Evolutionary conservation across 2,888 invertebrate genomes (phyloP).

Genomic region (Laothoe populi): DNA sequence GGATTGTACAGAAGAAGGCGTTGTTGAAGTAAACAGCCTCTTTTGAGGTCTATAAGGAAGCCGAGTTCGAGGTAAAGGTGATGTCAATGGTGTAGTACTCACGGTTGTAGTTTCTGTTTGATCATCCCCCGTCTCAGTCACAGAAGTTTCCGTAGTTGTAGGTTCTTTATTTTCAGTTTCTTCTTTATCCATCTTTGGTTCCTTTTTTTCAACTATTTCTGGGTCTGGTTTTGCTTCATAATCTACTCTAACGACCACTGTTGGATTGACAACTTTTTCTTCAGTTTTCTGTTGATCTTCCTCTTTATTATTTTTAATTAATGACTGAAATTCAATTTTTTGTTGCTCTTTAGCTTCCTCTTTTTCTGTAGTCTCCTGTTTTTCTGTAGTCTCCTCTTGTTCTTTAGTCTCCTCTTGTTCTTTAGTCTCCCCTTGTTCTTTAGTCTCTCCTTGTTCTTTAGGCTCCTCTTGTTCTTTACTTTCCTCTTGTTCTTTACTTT

Average conservation of each 20-base stretch:
- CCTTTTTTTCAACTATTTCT: constrained; percentile 49
- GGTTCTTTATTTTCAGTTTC: constrained; percentile 53
- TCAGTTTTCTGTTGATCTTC: not conserved
- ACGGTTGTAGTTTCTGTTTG: constrained; percentile 60
- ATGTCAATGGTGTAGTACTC: constrained; percentile 54
- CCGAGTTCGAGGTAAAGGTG: constrained; percentile 60
- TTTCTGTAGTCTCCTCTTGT: constrained; percentile 36
- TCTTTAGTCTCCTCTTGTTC: constrained; percentile 25
- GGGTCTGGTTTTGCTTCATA: constrained; percentile 25
- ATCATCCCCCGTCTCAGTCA: constrained; percentile 42
- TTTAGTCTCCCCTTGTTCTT: not conserved
- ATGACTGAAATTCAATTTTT: not conserved
- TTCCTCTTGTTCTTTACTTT: not conserved
- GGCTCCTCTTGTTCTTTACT: not conserved
- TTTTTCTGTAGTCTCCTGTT: constrained; percentile 30
- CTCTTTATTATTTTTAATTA: not conserved
- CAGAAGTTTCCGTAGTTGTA: constrained; percentile 38
- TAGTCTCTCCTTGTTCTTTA: not conserved
- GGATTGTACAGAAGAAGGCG: constrained; percentile 64
- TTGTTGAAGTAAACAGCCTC: constrained; percentile 70
- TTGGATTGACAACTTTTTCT: constrained; percentile 20
- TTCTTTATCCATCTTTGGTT: constrained; percentile 50
- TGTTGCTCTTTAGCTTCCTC: constrained; percentile 5
- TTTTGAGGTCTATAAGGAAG: constrained; percentile 74
- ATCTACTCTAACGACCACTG: constrained; percentile 4